Percentiles rank a stretch among this genome's conserved stretches.
Evolutionary conservation across 2,113 vertebrate genomes (phyloP).

Genomic region (Heteronetta atricapilla): DNA sequence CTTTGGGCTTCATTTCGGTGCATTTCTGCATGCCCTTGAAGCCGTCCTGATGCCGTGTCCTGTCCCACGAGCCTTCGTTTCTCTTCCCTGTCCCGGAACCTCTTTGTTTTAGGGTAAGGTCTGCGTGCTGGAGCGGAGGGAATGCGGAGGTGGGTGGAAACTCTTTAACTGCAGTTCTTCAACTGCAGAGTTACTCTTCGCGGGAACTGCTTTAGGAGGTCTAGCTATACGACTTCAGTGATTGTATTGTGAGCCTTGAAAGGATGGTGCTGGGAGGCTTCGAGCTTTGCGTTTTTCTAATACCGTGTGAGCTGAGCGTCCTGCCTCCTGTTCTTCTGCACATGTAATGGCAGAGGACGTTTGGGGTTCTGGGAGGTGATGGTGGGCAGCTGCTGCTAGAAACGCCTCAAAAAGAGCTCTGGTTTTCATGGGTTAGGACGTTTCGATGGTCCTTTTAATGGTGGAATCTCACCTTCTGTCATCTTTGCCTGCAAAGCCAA

Average conservation of each 20-base stretch:
- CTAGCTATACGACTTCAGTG: rapidly evolving
- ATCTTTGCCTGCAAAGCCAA: no score
- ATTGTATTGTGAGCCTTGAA: neutral
- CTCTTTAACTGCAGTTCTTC: neutral
- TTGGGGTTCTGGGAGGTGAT: neutral
- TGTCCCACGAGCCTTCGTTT: rapidly evolving
- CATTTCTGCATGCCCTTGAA: neutral
- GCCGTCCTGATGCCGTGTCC: rapidly evolving
- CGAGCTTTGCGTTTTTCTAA: neutral
- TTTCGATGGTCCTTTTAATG: neutral
- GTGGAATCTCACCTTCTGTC: no score
- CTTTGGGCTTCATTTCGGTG: neutral
- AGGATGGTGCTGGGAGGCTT: neutral
- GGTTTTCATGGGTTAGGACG: rapidly evolving
- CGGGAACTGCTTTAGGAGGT: neutral
- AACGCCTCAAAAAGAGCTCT: neutral
- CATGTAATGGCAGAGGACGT: no score
- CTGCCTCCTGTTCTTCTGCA: no score
- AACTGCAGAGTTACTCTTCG: neutral
- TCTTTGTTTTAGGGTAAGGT: neutral
- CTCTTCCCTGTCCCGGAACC: neutral
- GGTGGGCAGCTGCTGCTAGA: no score
- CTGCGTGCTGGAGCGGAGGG: neutral
- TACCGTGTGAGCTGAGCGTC: neutral
- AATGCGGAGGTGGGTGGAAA: neutral